Conservation (phyloP, 2,113 vertebrate species). For the cat (Felis catus) region DNA sequence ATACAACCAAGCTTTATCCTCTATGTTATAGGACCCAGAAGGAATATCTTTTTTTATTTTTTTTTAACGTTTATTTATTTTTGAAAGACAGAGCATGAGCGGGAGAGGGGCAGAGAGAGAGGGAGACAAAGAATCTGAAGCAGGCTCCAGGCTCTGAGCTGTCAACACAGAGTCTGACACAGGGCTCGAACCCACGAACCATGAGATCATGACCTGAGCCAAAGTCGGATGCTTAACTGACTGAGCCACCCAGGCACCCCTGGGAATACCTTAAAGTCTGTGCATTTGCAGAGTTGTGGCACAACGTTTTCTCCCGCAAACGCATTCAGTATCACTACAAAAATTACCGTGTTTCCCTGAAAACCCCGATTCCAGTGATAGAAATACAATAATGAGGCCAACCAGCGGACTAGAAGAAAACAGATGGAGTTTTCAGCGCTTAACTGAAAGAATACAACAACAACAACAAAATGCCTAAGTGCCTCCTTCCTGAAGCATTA, state of each 20-base stretch:
- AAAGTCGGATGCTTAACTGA: too few species aligned
- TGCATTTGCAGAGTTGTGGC: background rate
- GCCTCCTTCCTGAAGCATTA: background rate
- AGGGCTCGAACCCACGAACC: too few species aligned
- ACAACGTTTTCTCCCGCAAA: background rate
- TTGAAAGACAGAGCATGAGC: too few species aligned
- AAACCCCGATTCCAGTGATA: background rate
- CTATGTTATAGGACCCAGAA: background rate
- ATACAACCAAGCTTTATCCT: background rate
- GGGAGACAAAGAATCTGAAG: too few species aligned
- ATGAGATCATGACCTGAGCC: too few species aligned
- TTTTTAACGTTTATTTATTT: too few species aligned
- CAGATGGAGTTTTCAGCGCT: background rate
- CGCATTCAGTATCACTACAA: background rate
- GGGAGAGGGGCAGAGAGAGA: too few species aligned
- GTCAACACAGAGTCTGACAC: too few species aligned
- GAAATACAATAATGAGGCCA: conserved; percentile 11
- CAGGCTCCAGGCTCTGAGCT: too few species aligned
- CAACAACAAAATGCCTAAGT: background rate
- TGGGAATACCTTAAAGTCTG: background rate
- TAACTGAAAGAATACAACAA: background rate
- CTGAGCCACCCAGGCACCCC: too few species aligned
- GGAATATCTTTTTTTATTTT: background rate
- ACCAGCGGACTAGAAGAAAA: background rate
- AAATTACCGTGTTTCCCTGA: background rate